Base-by-base conservation (phyloP, 2,113 vertebrate species). In the Pogonocichla stellata region DNA sequence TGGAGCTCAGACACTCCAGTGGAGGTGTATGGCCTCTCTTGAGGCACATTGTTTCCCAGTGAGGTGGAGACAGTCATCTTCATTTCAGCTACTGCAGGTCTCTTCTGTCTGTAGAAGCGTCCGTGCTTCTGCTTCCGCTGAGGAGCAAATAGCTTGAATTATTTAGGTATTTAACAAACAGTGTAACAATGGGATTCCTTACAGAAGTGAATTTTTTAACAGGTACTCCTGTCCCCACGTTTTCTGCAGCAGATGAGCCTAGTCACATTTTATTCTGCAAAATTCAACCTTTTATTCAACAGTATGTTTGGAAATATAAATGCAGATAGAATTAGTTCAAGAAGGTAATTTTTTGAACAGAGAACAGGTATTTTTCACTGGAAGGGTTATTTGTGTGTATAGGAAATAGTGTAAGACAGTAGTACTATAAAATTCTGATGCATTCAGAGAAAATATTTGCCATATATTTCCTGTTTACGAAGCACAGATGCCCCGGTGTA, bases 181-280 rank as follows among this genome's bases (percentile, higher is more conserved):
- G 0, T 67, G 65, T 66, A 82, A 67, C 38, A 15, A 24, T 34
- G 20, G 10, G 19, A 36, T 83, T 70, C 43, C 19, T 43, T 47
- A 43, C 33, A 45, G 47, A 62, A 53, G 26, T 34, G 26, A 51
- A 14, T 82, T 60, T 36, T 38, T 60, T n/a, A 33, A 7, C 4
- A 40, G 16, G 1, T 0, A 0, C 24, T 74, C 26, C 34, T 45
- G 48, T 47, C 22, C 17, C 5, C 7, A 13, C 0, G 0, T 70
- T 88, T 64, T 80, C 29, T 82, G 57, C 25, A 62, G 60, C 26
- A n/a, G 14, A 4, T 28, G 33, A 67, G 23, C 42, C 2, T 36
- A 33, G 47, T 5, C 24, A 50, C 28, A n/a, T 31, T 23, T 40
- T 38, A 1, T 50, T 73, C 9, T 69, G 33, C 51, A 36, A 54